phyloP scores from a whole-genome alignment of 2,888 invertebrate species.

The Drosophila nigricruria region DNA sequence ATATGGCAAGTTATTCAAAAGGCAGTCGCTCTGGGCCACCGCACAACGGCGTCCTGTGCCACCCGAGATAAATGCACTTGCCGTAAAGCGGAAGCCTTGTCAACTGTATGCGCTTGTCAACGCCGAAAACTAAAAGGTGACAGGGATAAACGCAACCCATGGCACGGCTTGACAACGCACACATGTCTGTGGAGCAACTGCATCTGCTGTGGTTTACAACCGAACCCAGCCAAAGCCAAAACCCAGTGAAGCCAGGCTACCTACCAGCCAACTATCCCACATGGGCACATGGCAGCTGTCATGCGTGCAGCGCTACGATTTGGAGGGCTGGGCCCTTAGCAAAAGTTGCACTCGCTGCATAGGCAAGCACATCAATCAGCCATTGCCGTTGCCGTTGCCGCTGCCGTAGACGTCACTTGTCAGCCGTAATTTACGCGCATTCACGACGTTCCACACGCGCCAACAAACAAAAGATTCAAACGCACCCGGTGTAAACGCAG shows the following conservation, averaged over 20 bases:
- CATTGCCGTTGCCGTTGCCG: conserved; percentile 41
- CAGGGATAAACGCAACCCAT: conserved; percentile 72
- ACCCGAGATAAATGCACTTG: conserved; percentile 57
- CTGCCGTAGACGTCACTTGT: conserved; percentile 66
- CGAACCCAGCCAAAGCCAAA: conserved; percentile 1
- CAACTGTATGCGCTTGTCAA: conserved; percentile 75
- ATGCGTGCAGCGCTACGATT: conserved; percentile 63
- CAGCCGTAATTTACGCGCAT: conserved; percentile 78
- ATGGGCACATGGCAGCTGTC: conserved; percentile 72
- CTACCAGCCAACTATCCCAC: conserved; percentile 15
- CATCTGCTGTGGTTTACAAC: conserved; percentile 63
- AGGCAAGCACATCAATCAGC: conserved; percentile 71
- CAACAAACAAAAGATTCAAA: conserved; percentile 73
- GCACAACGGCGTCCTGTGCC: conserved; percentile 13
- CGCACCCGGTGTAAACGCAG: conserved; percentile 34
- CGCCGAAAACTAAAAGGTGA: conserved; percentile 80
- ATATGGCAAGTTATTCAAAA: conserved; percentile 80
- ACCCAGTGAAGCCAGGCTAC: conserved; percentile 1
- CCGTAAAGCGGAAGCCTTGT: conserved; percentile 56
- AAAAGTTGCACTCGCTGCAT: conserved; percentile 64
- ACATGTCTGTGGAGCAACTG: conserved; percentile 55
- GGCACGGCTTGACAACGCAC: conserved; percentile 50
- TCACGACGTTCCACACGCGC: conserved; percentile 49
- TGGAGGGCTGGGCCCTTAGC: conserved; percentile 29
- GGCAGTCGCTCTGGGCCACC: conserved; percentile 54